Conservation (phyloP, 2,888 invertebrate genomes). For the Archips xylosteana region DNA sequence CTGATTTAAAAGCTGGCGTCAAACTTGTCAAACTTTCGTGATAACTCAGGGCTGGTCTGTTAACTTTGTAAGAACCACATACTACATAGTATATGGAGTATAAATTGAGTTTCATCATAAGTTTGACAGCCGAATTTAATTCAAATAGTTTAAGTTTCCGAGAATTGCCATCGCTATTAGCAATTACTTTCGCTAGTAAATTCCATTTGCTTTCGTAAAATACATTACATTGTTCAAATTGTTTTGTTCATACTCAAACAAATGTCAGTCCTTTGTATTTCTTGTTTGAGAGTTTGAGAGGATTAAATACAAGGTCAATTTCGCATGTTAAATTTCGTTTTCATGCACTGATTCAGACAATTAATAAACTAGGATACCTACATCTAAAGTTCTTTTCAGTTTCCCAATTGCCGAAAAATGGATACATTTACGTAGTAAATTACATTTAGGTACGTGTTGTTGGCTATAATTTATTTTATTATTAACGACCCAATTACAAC, state of each 20-base stretch:
- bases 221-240: background rate
- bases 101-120: slow-evolving; percentile 30
- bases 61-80: slow-evolving; percentile 22
- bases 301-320: background rate
- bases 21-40: slow-evolving; percentile 5
- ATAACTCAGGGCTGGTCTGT: background rate
- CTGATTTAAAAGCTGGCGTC: background rate
- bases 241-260: too few relatives aligned
- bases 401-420: background rate
- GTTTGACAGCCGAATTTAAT: slow-evolving; percentile 20
- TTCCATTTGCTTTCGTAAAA: background rate
- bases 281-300: too few relatives aligned
- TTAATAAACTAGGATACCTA: too few relatives aligned
- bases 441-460: background rate
- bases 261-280: too few relatives aligned
- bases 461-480: slow-evolving; percentile 20
- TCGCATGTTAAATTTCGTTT: background rate
- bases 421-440: background rate
- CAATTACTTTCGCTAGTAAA: background rate
- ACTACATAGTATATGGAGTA: slow-evolving; percentile 4
- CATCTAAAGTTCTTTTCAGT: background rate
- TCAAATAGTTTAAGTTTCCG: slow-evolving; percentile 15
- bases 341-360: too few relatives aligned
- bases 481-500: slow-evolving; percentile 40
- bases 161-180: slow-evolving; percentile 1